Evolutionary conservation across 1,140 invertebrate species (phyloP).

Genomic region (Camponotus pennsylvanicus): DNA sequence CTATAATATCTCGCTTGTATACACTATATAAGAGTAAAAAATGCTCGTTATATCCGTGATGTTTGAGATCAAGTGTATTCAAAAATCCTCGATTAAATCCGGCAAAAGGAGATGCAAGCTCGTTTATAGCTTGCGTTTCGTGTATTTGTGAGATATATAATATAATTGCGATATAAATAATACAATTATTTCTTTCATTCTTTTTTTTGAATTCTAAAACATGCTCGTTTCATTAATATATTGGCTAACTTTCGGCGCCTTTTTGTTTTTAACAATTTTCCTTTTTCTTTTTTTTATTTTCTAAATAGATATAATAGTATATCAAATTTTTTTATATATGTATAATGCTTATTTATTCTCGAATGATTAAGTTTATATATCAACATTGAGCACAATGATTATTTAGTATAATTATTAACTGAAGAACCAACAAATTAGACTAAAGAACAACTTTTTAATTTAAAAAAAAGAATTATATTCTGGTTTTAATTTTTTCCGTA

Average conservation of each 20-base stretch:
- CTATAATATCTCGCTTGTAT: not conserved
- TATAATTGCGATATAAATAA: slow-evolving; percentile 54
- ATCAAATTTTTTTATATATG: not conserved
- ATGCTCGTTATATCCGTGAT: not conserved
- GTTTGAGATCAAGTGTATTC: not conserved
- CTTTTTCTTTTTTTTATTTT: not conserved
- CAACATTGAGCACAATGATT: not conserved
- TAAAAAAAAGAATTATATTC: not conserved
- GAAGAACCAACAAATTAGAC: not conserved
- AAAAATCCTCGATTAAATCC: slow-evolving; percentile 15
- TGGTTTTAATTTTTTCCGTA: not conserved
- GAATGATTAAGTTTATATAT: not conserved
- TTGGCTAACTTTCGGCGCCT: not conserved
- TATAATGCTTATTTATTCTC: not conserved
- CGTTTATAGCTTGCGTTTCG: slow-evolving; percentile 48
- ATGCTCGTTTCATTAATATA: not conserved
- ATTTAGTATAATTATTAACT: not conserved
- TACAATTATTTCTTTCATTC: slow-evolving; percentile 55
- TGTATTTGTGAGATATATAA: slow-evolving; percentile 27
- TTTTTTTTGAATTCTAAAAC: slow-evolving; percentile 48
- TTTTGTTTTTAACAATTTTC: not conserved
- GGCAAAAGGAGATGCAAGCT: not conserved
- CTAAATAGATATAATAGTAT: not conserved
- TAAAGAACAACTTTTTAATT: not conserved
- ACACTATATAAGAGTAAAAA: not conserved